Base-by-base conservation (phyloP, 2,888 invertebrate species). In the Eupithecia centaureata region DNA sequence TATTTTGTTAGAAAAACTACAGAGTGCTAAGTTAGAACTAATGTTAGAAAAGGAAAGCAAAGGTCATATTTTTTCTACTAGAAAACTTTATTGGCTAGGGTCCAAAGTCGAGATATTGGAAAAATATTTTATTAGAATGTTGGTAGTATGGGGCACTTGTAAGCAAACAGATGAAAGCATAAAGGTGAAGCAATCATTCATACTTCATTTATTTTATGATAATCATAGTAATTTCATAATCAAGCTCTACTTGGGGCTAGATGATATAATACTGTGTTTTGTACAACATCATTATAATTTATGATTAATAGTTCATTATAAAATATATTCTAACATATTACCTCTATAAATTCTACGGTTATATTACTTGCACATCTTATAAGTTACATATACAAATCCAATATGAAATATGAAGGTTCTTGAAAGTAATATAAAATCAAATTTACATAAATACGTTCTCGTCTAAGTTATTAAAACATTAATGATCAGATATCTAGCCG, bases 401-500 rank as follows among this genome's bases (percentile, higher is more conserved):
- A n/a, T n/a, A 38, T 5, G n/a, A 38, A n/a, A 38, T 5, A n/a
- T n/a, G 5, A 38, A n/a, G 30, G 8, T 32, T 3, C 22, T 25
- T 63, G 8, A 47, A 47, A 32, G 42, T 7, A 35, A 54, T 35
- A 51, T 52, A 13, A 25, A 30, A 54, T 54, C 25, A 38, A 35
- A 30, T 52, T 47, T 13, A 51, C 33, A 30, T 15, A 58, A 52
- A 51, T 59, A 58, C 30, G n/a, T 54, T 22, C 28, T 10, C 59
- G 38, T 28, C 54, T 7, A 10, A 51, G 63, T 61, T 61, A 62
- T 60, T 64, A 65, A 52, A 61, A 28, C 56, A 42, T 25, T 59
- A 56, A 54, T 56, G 62, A 66, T 56, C 27, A 35, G 57, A 63
- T 68, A 57, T 35, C 59, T 52, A 12, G 60, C 42, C 38, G 47